Evolutionary conservation across 2,113 vertebrate species (phyloP).

Genomic region (Hipposideros armiger): DNA sequence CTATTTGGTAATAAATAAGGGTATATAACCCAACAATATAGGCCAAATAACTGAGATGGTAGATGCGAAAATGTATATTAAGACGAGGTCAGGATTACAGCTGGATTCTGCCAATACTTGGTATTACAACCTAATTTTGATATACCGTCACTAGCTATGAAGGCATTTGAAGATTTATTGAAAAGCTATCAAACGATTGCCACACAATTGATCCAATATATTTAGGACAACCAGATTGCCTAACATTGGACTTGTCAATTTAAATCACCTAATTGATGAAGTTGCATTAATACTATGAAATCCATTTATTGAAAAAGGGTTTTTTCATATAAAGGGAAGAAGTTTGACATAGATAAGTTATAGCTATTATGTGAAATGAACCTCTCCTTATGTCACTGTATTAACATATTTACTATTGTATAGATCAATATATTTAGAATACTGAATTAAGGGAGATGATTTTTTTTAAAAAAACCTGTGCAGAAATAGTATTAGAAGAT

Average conservation of each 20-base stretch:
- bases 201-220: not conserved
- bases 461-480: not conserved
- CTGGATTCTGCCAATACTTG: not conserved
- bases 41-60: not conserved
- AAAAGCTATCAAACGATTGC: not conserved
- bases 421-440: not conserved
- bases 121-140: not conserved
- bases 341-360: not conserved
- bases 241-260: not conserved
- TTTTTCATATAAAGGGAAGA: not conserved
- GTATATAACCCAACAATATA: not conserved
- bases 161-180: not conserved
- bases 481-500: not conserved
- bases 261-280: not conserved
- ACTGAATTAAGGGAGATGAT: not conserved
- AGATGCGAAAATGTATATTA: not conserved
- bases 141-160: not conserved
- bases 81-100: not conserved
- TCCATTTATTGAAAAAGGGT: not conserved
- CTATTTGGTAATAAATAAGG: not conserved
- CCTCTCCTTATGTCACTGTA: not conserved
- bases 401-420: not conserved
- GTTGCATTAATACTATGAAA: constrained; percentile 7
- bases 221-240: not conserved
- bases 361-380: not conserved